These are phyloP conservation scores for Pseudopleuronectes americanus DNA, from an alignment of 2,797 vertebrate species.

Conservation along the genomic window DNA sequence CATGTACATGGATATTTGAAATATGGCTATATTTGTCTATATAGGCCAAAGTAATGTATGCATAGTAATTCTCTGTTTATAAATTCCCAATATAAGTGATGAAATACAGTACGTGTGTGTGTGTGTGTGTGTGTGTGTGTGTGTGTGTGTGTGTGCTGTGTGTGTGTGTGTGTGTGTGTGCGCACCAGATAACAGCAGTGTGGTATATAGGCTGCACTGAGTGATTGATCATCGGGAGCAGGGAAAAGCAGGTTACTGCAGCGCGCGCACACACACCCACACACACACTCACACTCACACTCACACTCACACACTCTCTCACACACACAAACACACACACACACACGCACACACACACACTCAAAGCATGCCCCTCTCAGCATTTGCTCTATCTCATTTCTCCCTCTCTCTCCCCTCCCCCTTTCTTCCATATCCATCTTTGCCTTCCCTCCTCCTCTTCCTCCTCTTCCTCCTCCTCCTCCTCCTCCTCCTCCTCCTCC, in stretches of 20 bases:
- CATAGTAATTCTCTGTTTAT: slow-evolving; percentile 35
- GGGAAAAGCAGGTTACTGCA: slow-evolving; percentile 84
- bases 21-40: slow-evolving; percentile 48
- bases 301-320: slow-evolving; percentile 29
- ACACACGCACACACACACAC: slow-evolving; percentile 20
- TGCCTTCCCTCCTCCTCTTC: slow-evolving; percentile 37
- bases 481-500: slow-evolving; percentile 24
- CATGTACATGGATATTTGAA: slow-evolving; percentile 38
- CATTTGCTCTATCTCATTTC: slow-evolving; percentile 46
- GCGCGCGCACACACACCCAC: slow-evolving; percentile 38
- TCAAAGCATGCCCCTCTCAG: slow-evolving; percentile 30
- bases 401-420: slow-evolving; percentile 19
- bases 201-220: slow-evolving; percentile 70
- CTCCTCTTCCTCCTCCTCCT: slow-evolving; percentile 22
- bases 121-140: slow-evolving; percentile 31
- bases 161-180: slow-evolving; percentile 15
- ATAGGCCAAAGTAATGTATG: slow-evolving; percentile 26
- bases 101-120: slow-evolving; percentile 23
- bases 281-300: slow-evolving; percentile 27
- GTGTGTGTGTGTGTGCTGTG: slow-evolving; percentile 31
- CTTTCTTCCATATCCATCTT: slow-evolving; percentile 55
- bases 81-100: slow-evolving; percentile 32
- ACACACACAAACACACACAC: slow-evolving; percentile 27
- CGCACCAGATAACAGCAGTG: slow-evolving; percentile 43
- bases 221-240: slow-evolving; percentile 81